These are phyloP conservation scores for Temnothorax longispinosus DNA, from an alignment of 1,140 invertebrate species.

Conservation along the genomic window DNA sequence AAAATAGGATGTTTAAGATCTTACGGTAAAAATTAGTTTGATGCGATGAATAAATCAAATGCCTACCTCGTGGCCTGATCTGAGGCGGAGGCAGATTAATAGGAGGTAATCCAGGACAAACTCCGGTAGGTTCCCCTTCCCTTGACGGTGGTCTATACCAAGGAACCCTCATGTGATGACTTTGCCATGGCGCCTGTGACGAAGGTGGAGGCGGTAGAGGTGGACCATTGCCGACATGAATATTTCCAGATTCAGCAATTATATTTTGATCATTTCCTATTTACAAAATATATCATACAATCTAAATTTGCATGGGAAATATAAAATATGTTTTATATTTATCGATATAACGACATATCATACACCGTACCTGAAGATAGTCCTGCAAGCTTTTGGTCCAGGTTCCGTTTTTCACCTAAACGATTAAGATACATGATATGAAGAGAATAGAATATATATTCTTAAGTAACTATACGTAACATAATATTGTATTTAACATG, in stretches of 20 bases:
- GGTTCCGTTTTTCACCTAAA: slow-evolving; percentile 82
- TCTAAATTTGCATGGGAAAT: not conserved
- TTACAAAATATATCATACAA: slow-evolving; percentile 22
- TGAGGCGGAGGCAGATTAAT: slow-evolving; percentile 83
- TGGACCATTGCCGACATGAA: slow-evolving; percentile 71
- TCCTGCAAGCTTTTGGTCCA: slow-evolving; percentile 77
- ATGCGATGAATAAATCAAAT: slow-evolving; percentile 37
- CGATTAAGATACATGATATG: slow-evolving; percentile 67
- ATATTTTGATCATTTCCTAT: slow-evolving; percentile 79
- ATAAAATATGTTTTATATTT: slow-evolving; percentile 21
- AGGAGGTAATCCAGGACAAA: slow-evolving; percentile 78
- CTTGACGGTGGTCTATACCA: slow-evolving; percentile 80
- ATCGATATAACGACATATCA: not conserved
- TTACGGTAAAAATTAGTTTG: not conserved
- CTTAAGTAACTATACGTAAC: slow-evolving; percentile 33
- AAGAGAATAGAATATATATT: slow-evolving; percentile 35
- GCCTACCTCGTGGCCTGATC: slow-evolving; percentile 81
- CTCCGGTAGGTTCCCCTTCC: slow-evolving; percentile 74
- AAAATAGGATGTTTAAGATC: not conserved
- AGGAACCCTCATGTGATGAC: slow-evolving; percentile 77
- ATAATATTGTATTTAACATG: slow-evolving; percentile 52
- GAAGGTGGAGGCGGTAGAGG: slow-evolving; percentile 68
- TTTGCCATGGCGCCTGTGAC: slow-evolving; percentile 79
- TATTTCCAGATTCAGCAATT: slow-evolving; percentile 70
- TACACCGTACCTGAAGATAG: slow-evolving; percentile 63